These are phyloP conservation scores for Allygus modestus DNA, from an alignment of 2,888 invertebrate genomes.

Conservation along the genomic window DNA sequence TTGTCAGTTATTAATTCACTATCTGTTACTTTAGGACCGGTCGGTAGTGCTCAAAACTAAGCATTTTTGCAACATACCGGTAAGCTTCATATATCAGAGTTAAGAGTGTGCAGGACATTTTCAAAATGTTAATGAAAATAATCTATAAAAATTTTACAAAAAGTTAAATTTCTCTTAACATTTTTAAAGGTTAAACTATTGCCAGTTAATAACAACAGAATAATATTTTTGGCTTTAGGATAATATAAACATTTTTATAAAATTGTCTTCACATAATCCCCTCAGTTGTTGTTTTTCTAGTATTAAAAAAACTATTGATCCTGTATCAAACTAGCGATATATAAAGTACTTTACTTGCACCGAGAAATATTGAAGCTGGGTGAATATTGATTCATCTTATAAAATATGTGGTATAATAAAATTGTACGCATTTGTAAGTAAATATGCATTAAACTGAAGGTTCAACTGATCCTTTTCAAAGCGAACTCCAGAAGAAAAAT, in stretches of 20 bases:
- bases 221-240: too few relatives aligned
- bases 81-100: neutral
- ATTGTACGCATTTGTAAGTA: too few relatives aligned
- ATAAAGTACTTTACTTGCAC: neutral
- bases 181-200: neutral
- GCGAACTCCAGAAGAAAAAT: too few relatives aligned
- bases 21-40: neutral
- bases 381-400: neutral
- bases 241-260: too few relatives aligned
- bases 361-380: neutral
- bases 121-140: neutral
- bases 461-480: too few relatives aligned
- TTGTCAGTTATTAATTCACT: conserved; percentile 16
- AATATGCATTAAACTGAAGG: too few relatives aligned
- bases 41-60: neutral
- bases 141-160: neutral
- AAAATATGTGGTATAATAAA: neutral
- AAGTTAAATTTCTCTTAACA: neutral
- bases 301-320: too few relatives aligned
- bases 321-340: neutral
- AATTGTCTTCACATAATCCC: too few relatives aligned
- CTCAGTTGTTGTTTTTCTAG: too few relatives aligned
- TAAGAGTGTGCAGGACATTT: neutral
- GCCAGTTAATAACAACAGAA: neutral
- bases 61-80: neutral